Evolutionary conservation across 2,888 invertebrate genomes (phyloP).

Genomic region (Blastobasis lacticolella): DNA sequence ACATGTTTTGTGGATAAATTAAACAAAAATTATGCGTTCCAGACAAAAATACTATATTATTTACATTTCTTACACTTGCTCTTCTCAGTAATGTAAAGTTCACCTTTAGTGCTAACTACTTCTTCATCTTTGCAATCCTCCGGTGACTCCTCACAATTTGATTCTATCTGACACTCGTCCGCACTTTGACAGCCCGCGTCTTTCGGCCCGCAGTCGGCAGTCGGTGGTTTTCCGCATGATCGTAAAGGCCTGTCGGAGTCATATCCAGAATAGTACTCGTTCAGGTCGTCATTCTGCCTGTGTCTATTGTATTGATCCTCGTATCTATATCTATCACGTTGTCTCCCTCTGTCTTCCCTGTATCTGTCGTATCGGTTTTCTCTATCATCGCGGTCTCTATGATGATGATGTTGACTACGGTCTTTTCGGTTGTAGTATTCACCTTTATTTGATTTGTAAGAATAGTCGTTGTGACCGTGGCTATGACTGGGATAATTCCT

Average conservation of each 20-base stretch:
- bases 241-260: neutral
- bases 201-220: neutral
- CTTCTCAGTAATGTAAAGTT: neutral
- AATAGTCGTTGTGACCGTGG: neutral
- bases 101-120: neutral
- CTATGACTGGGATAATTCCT: neutral
- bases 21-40: neutral
- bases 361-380: too few species aligned
- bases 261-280: neutral
- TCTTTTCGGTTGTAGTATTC: too few species aligned
- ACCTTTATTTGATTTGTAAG: too few species aligned
- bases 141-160: neutral
- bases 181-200: neutral
- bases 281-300: neutral
- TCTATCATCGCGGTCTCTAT: neutral
- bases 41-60: neutral
- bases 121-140: neutral
- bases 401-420: neutral
- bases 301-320: neutral
- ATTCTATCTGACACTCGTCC: too few species aligned
- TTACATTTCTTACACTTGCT: slow-evolving; percentile 11
- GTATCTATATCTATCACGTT: slow-evolving; percentile 1
- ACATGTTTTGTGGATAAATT: too few species aligned
- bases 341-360: neutral
- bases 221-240: too few species aligned